Evolutionary conservation across 1,140 invertebrate genomes (phyloP), one percentile per base, ranked within the genome.

Genomic region (Sinella curviseta): DNA sequence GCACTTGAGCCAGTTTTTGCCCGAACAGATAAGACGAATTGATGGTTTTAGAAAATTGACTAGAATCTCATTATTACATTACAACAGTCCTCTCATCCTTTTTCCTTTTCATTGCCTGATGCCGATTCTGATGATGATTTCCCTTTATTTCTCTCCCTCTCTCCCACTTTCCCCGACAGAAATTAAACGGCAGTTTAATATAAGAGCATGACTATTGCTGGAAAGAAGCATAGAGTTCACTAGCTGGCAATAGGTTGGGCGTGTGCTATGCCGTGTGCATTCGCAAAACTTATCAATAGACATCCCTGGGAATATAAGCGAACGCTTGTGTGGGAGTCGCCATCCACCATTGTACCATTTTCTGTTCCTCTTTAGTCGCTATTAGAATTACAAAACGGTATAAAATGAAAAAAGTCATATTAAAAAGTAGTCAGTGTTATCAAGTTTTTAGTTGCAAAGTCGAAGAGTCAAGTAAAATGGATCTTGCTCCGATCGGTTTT

Each of bases 81-180:
- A 48, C 39, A 48, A 48, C 39, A 48, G 39, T 48, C 20, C 20
- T 48, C 39, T 48, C 39, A 48, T 48, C 31, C 20, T 54, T 55
- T 60, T 77, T 77, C 48, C 39, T 48, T 48, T 48, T 48, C 76
- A 57, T 57, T 55, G 28, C 76, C 24, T 60, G 28, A 77, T 57
- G 39, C 39, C 20, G 55, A 77, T 60, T 77, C 76, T 77, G 16
- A 33, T 77, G 54, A 36, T 70, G 39, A 54, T 54, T 77, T 70
- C 67, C 60, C 54, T 77, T 77, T 54, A 36, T 76, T 76, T 70
- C 34, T 60, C 35, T 67, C 67, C 77, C 74, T 67, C 60, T 39
- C 57, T 35, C 60, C 34, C 67, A 24, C 77, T 60, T 67, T 67
- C 67, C 34, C 67, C 67, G 8, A 12, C 14, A 26, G 24, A 65